Conservation (phyloP, 1,140 invertebrate genomes). For the Sweltsa coloradensis region DNA sequence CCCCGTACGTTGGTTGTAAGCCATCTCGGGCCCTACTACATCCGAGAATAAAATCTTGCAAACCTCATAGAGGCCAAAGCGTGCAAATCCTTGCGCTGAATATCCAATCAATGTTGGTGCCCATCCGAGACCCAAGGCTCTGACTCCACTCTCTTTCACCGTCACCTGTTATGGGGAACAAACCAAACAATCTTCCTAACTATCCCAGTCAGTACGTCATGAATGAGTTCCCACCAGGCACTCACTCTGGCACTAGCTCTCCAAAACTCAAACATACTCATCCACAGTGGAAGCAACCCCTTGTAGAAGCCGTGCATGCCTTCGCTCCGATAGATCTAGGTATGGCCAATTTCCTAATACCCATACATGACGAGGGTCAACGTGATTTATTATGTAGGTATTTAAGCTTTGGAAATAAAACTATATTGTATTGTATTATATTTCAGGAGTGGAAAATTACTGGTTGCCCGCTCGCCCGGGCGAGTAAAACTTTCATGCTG, state of each 20-base stretch:
- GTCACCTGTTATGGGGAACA: slow-evolving; percentile 27
- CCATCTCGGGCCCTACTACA: slow-evolving; percentile 50
- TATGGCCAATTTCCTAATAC: too few relatives aligned
- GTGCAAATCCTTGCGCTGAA: slow-evolving; percentile 44
- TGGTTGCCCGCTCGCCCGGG: too few relatives aligned
- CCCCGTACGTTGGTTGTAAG: slow-evolving; percentile 48
- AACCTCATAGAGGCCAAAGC: slow-evolving; percentile 54
- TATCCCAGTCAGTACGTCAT: too few relatives aligned
- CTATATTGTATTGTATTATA: too few relatives aligned
- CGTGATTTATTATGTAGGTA: too few relatives aligned
- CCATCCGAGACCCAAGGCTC: slow-evolving; percentile 51
- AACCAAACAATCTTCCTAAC: slow-evolving; percentile 2
- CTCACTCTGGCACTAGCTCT: too few relatives aligned
- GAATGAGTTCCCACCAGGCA: too few relatives aligned
- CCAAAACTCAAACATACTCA: slow-evolving; percentile 33
- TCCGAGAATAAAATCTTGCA: slow-evolving; percentile 55
- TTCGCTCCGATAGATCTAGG: slow-evolving; percentile 46
- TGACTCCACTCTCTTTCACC: slow-evolving; percentile 42
- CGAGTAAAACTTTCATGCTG: too few relatives aligned
- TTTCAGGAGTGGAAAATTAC: too few relatives aligned
- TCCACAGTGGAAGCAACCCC: slow-evolving; percentile 66
- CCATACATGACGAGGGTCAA: too few relatives aligned
- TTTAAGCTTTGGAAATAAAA: too few relatives aligned
- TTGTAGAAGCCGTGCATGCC: slow-evolving; percentile 57
- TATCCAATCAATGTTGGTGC: slow-evolving; percentile 59